Evolutionary conservation across 2,888 invertebrate species (phyloP), one percentile per base, ranked within the genome.

Genomic region (Catocala fraxini): DNA sequence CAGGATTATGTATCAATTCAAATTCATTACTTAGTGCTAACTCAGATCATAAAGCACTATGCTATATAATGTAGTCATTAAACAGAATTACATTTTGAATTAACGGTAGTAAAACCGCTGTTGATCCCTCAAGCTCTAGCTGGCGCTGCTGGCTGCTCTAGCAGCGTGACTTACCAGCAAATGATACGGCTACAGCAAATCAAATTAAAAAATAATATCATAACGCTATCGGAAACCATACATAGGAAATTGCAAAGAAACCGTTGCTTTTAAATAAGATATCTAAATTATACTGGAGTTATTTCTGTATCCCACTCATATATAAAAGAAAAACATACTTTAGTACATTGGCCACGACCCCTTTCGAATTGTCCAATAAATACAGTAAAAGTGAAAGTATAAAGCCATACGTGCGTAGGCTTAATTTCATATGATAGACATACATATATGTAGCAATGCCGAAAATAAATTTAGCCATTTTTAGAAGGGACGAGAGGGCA

Each of bases 331-430:
- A 51, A 33, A 12, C 35, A 45, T 51, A 45, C 45, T 25, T 57
- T 45, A 25, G 7, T 57, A 48, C 15, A 11, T 15, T 15, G 45
- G 57, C 45, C 57, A 39, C 39, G 15, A 51, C 51, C 51, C 15
- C 49, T 57, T 57, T 57, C 13, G 42, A n/a, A 11, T 13, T 57
- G 43, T 13, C 51, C 35, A 43, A 51, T 57, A 57, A 51, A 51
- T 57, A 5, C 35, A 0, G 15, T 45, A 12, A 51, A 51, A 39
- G 39, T 39, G 39, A 42, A 11, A 7, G 33, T 51, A 43, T 34
- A 7, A 51, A 51, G 35, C n/a, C 34, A 42, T 43, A 49, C 35
- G 43, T 43, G 43, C 51, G 10, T 35, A 33, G 15, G 15, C 34
- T 12, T 25, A 25, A 25, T 25, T 25, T 25, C 4, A 25, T 25